These are phyloP conservation scores for Spinus olivaceus DNA, from an alignment of 2,797 vertebrate genomes.

Conservation along the genomic window DNA sequence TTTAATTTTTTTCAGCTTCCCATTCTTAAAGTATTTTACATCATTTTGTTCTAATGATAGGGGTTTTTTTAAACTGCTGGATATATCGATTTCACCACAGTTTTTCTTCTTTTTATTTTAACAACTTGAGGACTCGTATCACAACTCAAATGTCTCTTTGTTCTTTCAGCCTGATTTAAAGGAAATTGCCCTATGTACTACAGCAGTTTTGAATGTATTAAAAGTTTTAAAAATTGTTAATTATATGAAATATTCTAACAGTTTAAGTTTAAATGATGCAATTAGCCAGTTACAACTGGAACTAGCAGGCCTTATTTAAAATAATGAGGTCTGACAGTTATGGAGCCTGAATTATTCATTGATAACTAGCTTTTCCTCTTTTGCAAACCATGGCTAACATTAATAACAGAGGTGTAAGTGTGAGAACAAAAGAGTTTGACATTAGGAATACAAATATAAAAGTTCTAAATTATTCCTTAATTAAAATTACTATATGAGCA, in stretches of 20 bases:
- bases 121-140: conserved; percentile 36
- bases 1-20: conserved; percentile 16
- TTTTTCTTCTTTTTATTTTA: conserved; percentile 46
- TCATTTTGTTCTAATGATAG: conserved; percentile 6
- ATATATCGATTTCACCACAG: conserved; percentile 23
- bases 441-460: conserved; percentile 71
- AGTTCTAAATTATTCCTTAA: conserved; percentile 75
- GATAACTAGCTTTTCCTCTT: conserved; percentile 78
- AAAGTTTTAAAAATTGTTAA: conserved; percentile 73
- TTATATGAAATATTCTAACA: conserved; percentile 75
- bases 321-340: conserved; percentile 83
- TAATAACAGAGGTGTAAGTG: conserved; percentile 79
- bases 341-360: conserved; percentile 80
- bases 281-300: conserved; percentile 78
- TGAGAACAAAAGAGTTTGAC: conserved; percentile 76
- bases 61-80: conserved; percentile 14
- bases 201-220: conserved; percentile 72
- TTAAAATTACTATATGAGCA: conserved; percentile 67
- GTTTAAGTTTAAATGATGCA: conserved; percentile 78
- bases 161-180: conserved; percentile 67
- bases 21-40: conserved; percentile 26
- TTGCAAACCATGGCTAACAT: conserved; percentile 73
- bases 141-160: conserved; percentile 51
- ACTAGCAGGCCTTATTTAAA: conserved; percentile 78
- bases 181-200: conserved; percentile 72